These are phyloP conservation scores for Galagoides demidoff DNA, from an alignment of 2,797 vertebrate genomes.

Conservation along the genomic window DNA sequence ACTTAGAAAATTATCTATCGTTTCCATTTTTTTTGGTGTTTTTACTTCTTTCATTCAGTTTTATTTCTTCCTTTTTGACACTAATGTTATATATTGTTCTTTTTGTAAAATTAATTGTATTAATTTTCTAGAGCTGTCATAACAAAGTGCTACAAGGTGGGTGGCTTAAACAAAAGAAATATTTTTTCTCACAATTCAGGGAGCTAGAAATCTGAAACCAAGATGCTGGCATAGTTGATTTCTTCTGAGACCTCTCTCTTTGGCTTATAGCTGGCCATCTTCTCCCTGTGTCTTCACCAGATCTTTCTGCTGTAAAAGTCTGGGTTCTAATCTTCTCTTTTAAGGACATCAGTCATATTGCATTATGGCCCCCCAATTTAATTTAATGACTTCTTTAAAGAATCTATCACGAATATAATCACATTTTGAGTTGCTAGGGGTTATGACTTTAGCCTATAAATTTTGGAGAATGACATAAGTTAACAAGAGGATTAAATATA, in stretches of 20 bases:
- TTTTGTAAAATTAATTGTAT: neutral
- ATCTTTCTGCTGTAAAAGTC: neutral
- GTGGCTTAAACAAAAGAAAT: neutral
- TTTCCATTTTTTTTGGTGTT: neutral
- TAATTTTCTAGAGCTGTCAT: neutral
- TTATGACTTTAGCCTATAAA: neutral
- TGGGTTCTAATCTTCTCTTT: neutral
- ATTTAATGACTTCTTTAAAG: neutral
- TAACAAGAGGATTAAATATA: neutral
- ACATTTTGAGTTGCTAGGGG: neutral
- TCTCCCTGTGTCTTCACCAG: neutral
- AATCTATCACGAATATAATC: neutral
- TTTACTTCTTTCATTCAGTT: neutral
- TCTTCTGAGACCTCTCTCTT: neutral
- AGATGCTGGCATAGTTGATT: neutral
- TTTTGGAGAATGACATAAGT: neutral
- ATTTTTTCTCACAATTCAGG: neutral
- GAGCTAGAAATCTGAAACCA: neutral
- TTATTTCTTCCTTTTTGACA: neutral
- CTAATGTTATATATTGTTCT: neutral
- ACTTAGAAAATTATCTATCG: neutral
- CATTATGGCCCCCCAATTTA: neutral
- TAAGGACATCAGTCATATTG: neutral
- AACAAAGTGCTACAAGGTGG: neutral
- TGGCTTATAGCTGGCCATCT: neutral